Evolutionary conservation across 2,797 vertebrate genomes (phyloP).

Genomic region (Oreochromis grahami): DNA sequence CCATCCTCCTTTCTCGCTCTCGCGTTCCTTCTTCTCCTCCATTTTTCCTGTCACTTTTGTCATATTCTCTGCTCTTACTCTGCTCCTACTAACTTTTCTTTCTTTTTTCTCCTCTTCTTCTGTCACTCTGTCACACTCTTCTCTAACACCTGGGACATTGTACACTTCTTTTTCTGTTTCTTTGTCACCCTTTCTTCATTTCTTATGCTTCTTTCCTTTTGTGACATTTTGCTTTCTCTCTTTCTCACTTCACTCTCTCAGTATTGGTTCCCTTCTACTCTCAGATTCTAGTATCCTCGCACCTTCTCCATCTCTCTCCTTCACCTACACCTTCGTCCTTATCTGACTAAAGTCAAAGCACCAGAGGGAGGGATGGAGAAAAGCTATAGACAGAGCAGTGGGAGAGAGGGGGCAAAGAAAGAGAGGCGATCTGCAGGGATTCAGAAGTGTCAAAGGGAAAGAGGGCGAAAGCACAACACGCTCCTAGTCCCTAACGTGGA

Average conservation of each 20-base stretch:
- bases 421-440: conserved; percentile 11
- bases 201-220: conserved; percentile 31
- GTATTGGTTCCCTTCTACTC: conserved; percentile 1
- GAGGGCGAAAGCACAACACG: neutral
- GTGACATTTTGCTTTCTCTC: conserved; percentile 28
- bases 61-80: conserved; percentile 33
- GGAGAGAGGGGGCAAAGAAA: conserved; percentile 27
- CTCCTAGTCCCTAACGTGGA: conserved; percentile 32
- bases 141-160: conserved; percentile 19
- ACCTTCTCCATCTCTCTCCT: conserved; percentile 25
- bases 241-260: conserved; percentile 4
- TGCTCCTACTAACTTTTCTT: conserved; percentile 16
- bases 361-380: conserved; percentile 18
- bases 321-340: conserved; percentile 5
- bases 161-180: conserved; percentile 31
- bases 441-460: conserved; percentile 23
- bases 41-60: conserved; percentile 6
- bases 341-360: conserved; percentile 38
- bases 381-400: conserved; percentile 19
- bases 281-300: conserved; percentile 17
- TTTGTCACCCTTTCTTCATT: conserved; percentile 35
- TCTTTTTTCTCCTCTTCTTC: conserved; percentile 5
- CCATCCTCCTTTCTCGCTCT: conserved; percentile 9
- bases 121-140: conserved; percentile 34
- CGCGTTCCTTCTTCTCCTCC: neutral